A percentile compares a stretch with the other conserved stretches of the same genome.
Conservation (phyloP, 1,140 invertebrate genomes). For the Tribolium castaneum region DNA sequence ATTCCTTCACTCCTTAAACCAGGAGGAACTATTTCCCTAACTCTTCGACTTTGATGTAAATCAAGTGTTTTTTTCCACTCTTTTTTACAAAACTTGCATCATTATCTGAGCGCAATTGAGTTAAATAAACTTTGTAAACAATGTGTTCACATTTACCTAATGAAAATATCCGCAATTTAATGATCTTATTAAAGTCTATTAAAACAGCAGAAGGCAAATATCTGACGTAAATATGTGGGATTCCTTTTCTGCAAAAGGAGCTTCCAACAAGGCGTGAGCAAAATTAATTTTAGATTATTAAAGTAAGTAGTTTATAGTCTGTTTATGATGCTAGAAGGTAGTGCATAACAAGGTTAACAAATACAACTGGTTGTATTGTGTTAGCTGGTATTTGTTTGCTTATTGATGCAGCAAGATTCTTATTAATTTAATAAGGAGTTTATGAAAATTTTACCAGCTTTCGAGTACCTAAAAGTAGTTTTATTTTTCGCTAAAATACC, state of each 20-base stretch:
- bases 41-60: background rate
- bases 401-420: background rate
- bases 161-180: background rate
- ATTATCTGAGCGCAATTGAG: no score
- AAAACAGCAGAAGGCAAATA: background rate
- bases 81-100: background rate
- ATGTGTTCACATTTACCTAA: background rate
- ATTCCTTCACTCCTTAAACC: background rate
- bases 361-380: background rate
- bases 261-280: background rate
- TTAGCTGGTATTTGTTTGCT: background rate
- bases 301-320: background rate
- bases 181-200: background rate
- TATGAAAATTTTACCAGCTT: background rate
- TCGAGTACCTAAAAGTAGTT: background rate
- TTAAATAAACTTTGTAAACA: no score
- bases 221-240: background rate
- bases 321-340: background rate
- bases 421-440: background rate
- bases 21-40: background rate
- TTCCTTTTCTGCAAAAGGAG: background rate
- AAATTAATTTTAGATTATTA: background rate
- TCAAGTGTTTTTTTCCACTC: no score
- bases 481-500: no score
- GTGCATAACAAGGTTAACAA: background rate